Conservation (phyloP, 1,140 invertebrate species). For the Lethrus apterus region DNA sequence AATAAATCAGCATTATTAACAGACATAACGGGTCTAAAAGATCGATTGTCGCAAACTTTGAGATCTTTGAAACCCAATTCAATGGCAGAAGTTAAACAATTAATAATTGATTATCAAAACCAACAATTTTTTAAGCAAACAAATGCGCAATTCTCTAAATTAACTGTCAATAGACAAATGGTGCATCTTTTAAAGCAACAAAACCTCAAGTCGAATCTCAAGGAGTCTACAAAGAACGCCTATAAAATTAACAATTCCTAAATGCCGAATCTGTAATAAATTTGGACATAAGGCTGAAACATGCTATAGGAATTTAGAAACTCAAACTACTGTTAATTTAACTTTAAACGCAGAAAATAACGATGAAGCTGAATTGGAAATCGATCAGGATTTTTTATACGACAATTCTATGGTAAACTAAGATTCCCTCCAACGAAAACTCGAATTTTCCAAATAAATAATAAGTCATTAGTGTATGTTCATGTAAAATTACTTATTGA, state of each 20-base stretch:
- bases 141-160: background rate
- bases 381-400: background rate
- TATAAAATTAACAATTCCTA: background rate
- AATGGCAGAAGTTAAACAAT: background rate
- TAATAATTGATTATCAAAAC: background rate
- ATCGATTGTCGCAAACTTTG: background rate
- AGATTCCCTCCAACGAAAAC: background rate
- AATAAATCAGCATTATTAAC: too few relatives aligned
- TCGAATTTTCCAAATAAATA: background rate
- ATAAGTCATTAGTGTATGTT: background rate
- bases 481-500: too few relatives aligned
- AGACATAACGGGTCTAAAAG: background rate
- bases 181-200: background rate
- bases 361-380: background rate
- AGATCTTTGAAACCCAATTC: background rate
- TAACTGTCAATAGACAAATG: background rate
- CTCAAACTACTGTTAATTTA: background rate
- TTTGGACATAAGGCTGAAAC: too few relatives aligned
- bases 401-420: background rate
- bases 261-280: background rate
- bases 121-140: constrained; percentile 1
- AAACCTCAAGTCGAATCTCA: background rate
- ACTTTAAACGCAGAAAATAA: background rate
- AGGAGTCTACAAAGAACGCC: background rate
- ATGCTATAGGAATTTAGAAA: background rate